Base-by-base conservation (phyloP, 2,888 invertebrate genomes). In the Allacma fusca region DNA sequence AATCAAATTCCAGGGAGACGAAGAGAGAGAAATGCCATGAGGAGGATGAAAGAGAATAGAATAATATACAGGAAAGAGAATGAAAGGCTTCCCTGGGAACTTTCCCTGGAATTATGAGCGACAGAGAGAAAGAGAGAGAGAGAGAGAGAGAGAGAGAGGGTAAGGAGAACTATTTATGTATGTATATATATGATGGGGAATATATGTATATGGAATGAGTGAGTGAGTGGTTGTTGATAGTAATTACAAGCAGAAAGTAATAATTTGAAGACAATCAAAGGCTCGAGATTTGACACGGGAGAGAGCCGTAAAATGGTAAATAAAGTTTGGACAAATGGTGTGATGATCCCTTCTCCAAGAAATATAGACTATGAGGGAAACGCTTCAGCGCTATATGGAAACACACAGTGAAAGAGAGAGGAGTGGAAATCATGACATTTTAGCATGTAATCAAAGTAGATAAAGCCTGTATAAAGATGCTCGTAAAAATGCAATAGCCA, bases 401-500 rank as follows among this genome's bases (percentile, higher is more conserved):
- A 40, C 13, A 40, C 40, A 40, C 40, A 40, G 40, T 40, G 67
- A n/a, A n/a, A n/a, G n/a, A n/a, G 64, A 74, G 76, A 68, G 76
- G 80, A 76, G 80, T 80, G 75, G 80, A 81, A 81, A 80, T 80
- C 80, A 81, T 81, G 81, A 80, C 79, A 81, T 81, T 81, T 80
- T 78, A 79, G 79, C 78, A 79, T 80, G 78, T 80, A 81, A 81
- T 81, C 80, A 81, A 81, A 80, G 79, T 79, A 80, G 81, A 81
- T 81, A 81, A 81, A 81, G 79, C 79, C 79, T 77, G 79, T 77
- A 78, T 78, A 77, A 80, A 81, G 77, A 78, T 77, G 73, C 80
- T 80, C 80, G 80, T 81, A 81, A 81, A 81, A 81, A 81, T 81
- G 80, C 79, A 80, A 81, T 78, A 80, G 78, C 79, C 81, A 81